These are phyloP conservation scores for Malurus splendens DNA, from an alignment of 2,797 vertebrate genomes.

Conservation along the genomic window DNA sequence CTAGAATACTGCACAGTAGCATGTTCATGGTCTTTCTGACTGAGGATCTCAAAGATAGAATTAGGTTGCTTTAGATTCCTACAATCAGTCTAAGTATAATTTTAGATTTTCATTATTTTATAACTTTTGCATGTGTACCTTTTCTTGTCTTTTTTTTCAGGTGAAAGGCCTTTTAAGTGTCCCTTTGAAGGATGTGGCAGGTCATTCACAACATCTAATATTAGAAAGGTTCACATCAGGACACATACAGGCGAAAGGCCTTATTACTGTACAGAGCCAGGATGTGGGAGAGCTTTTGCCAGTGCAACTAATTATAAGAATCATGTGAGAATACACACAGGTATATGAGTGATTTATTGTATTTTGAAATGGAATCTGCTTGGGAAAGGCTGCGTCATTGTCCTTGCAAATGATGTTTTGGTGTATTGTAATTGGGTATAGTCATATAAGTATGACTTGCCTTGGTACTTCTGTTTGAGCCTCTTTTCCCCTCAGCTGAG, in stretches of 20 bases:
- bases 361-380: neutral
- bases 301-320: slow-evolving; percentile 99
- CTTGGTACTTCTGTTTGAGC: neutral
- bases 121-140: neutral
- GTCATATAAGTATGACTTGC: neutral
- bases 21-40: neutral
- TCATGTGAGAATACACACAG: slow-evolving; percentile 98
- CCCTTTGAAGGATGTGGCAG: slow-evolving; percentile 94
- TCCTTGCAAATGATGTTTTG: neutral
- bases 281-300: slow-evolving; percentile 94
- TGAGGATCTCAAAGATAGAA: neutral
- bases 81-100: neutral
- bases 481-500: neutral
- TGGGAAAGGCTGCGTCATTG: neutral
- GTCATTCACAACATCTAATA: slow-evolving; percentile 98
- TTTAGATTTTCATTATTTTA: neutral
- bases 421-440: neutral
- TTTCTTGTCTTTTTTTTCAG: slow-evolving; percentile 67
- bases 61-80: neutral
- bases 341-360: slow-evolving; percentile 62
- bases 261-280: slow-evolving; percentile 96
- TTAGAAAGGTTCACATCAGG: slow-evolving; percentile 97
- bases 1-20: neutral
- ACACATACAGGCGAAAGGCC: slow-evolving; percentile 98
- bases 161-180: slow-evolving; percentile 97